Base-by-base conservation (phyloP, 2,888 invertebrate species). In the Eristalis tenax region DNA sequence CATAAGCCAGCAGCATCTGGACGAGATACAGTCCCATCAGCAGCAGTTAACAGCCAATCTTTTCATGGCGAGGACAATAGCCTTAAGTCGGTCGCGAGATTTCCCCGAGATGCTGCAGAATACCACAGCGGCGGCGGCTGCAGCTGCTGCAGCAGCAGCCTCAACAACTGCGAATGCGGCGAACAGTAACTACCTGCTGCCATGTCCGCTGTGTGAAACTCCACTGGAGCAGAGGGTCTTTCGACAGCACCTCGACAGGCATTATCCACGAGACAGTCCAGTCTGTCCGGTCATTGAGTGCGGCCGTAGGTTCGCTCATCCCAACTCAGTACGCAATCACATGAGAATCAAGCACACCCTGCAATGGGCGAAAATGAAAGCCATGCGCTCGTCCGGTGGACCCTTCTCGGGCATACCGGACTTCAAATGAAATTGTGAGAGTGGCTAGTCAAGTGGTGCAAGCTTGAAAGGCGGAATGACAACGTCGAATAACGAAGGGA, bases 241-340 rank as follows among this genome's bases (percentile, higher is more conserved):
- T 91, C 95, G 97, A 84, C 95, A 95, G 73, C 97, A 97, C 93
- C 94, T 97, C 90, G 97, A 96, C 92, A 95, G 96, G 89, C 97
- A 97, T 94, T 97, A 97, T 94, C 97, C 97, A 87, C 95, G 97
- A 90, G 97, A 97, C 94, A 96, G 96, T 92, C 96, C 96, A 89
- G 95, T 95, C 89, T 97, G 97, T 93, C 97, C 97, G 57, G 97
- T 97, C 76, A 93, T 95, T 81, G 94, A 95, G 89, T 97, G 97
- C 93, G 95, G 96, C 75, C 95, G 96, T 88, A 94, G 94, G 89
- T 97, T 97, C 93, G 95, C 96, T 87, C 97, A 97, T 93, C 97
- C 97, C 88, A 97, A 97, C 94, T 97, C 97, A 81, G 97, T 97
- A 89, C 95, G 97, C 90, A 97, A 97, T 94, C 97, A 97, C 93